Percentiles rank a stretch among this genome's conserved stretches.
These are phyloP conservation scores for Gasterosteus aculeatus DNA, from an alignment of 2,113 vertebrate genomes.

Conservation along the genomic window DNA sequence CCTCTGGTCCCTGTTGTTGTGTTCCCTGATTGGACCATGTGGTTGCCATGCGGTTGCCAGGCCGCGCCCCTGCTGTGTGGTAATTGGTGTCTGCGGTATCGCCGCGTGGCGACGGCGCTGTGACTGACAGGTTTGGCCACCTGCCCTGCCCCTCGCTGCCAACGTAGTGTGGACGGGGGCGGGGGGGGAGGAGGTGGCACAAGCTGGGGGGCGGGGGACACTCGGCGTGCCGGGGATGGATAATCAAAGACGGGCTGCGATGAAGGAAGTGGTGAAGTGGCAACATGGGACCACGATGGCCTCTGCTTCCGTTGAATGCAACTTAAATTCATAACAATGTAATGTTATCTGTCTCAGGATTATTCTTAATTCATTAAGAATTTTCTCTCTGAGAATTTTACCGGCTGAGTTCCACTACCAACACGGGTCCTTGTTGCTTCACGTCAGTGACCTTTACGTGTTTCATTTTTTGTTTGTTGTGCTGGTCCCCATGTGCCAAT, in stretches of 20 bases:
- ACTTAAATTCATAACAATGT: neutral
- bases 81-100: conserved; percentile 81
- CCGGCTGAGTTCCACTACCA: neutral
- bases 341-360: neutral
- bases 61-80: conserved; percentile 80
- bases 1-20: conserved; percentile 76
- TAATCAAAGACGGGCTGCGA: conserved; percentile 49
- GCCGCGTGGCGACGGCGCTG: conserved; percentile 72
- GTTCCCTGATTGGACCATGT: conserved; percentile 81
- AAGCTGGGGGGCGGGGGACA: conserved; percentile 55
- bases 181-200: conserved; percentile 52
- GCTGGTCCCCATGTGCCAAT: neutral
- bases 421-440: neutral
- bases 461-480: neutral
- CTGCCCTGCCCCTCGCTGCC: conserved; percentile 79
- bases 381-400: neutral
- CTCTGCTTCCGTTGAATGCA: conserved; percentile 20
- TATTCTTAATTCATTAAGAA: neutral
- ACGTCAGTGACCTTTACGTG: neutral
- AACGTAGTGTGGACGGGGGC: conserved; percentile 61
- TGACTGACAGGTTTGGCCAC: conserved; percentile 82
- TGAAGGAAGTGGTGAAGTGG: conserved; percentile 59
- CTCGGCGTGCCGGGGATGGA: conserved; percentile 37
- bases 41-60: conserved; percentile 82
- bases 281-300: conserved; percentile 47